phyloP scores from a whole-genome alignment of 2,113 vertebrate genomes.

The Uropsilus gracilis region DNA sequence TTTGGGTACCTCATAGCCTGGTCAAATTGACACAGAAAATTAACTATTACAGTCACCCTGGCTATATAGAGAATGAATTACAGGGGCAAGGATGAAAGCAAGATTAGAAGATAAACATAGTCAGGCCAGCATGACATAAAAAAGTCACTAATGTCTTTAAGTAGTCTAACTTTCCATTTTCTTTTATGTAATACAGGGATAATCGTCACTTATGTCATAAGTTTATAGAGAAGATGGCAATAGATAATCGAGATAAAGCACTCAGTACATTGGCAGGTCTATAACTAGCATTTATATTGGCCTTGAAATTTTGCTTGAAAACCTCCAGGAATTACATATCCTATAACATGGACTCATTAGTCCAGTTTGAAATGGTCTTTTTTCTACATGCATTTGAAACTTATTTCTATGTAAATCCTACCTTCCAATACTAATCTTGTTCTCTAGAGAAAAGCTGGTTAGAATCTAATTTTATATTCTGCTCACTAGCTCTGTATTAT shows the following conservation, averaged over 20 bases:
- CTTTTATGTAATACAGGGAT: not conserved
- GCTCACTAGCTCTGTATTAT: not conserved
- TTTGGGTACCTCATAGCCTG: not conserved
- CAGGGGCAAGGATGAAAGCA: not conserved
- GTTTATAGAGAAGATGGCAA: not conserved
- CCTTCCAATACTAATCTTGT: not conserved
- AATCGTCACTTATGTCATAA: not conserved
- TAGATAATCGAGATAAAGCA: not conserved
- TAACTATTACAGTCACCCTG: not conserved
- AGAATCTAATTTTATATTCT: slow-evolving; percentile 6
- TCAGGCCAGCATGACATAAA: not conserved
- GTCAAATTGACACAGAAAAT: not conserved
- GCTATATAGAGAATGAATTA: not conserved
- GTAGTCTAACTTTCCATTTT: not conserved
- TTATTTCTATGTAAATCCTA: not conserved
- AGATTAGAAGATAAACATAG: not conserved
- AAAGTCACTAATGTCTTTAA: not conserved
- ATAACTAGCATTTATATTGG: not conserved
- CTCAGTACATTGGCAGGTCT: not conserved
- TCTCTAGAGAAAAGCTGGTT: not conserved
- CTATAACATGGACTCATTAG: not conserved
- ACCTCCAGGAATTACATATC: not conserved
- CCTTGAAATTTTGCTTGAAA: not conserved
- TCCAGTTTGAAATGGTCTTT: not conserved
- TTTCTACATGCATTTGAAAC: not conserved